Evolutionary conservation across 2,888 invertebrate species (phyloP), one percentile per base, ranked within the genome.

Genomic region (Dryadula phaetusa): DNA sequence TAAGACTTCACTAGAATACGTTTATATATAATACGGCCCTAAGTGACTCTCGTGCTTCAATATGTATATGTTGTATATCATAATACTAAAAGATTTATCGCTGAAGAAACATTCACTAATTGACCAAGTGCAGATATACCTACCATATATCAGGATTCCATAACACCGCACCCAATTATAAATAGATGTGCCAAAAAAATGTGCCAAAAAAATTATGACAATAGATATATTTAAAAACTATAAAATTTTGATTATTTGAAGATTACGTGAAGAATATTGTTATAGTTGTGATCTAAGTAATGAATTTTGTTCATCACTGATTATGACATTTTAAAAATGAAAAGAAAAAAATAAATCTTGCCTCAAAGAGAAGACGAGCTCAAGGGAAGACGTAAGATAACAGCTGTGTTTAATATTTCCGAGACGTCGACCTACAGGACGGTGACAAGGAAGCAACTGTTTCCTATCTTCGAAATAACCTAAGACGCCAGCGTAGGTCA

Each of bases 401-500:
- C 52, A 70, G 44, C 61, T 70, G 62, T 22, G 42, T 46, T 62
- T 46, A 58, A 34, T 62, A 64, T 64, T 53, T 64, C 42, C 34
- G 40, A 53, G 66, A 64, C 61, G 62, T 62, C 66, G 58, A 69
- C 66, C 49, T 18, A 58, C 49, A 28, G 44, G 56, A 47, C 49
- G 47, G 47, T 56, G 66, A 68, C 63, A 66, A 58, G 66, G 53
- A 66, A 66, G 44, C 47, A 32, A 64, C 42, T 66, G 65, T 56
- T 66, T 75, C 77, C 72, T 78, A 79, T 81, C 79, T 81, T 82
- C 78, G 72, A 86, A 85, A 87, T 86, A 87, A 84, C 83, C 77
- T 77, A 79, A 65, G 58, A 80, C 83, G 78, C 72, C 83, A 79
- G 76, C 89, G 90, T 90, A 90, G 91, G 91, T 92, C 90, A 91